A percentile compares a stretch with the other conserved stretches of the same genome.
Conservation (phyloP, 2,113 vertebrate genomes). For the Danionella cerebrum region DNA sequence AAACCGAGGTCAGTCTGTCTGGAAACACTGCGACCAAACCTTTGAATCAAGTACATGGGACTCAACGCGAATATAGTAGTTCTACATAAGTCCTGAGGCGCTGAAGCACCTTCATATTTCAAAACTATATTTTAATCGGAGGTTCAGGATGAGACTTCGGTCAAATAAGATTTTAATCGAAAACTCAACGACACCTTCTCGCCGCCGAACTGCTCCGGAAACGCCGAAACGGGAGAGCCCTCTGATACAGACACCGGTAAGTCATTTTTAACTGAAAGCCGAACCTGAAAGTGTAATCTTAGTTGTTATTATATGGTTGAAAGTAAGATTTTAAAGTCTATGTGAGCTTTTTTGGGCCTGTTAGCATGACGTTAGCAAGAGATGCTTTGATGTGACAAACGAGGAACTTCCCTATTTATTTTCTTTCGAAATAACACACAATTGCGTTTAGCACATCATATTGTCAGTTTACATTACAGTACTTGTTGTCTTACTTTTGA, state of each 20-base stretch:
- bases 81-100: not conserved
- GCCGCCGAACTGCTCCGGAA: not conserved
- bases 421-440: too few species aligned
- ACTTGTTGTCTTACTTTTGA: too few species aligned
- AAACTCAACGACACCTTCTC: slow-evolving; percentile 3
- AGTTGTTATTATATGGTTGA: not conserved
- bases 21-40: not conserved
- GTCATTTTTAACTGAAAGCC: not conserved
- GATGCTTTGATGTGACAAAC: not conserved
- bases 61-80: not conserved
- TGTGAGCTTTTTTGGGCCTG: not conserved
- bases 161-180: slow-evolving; percentile 22
- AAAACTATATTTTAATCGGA: not conserved
- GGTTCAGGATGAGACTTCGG: slow-evolving; percentile 32
- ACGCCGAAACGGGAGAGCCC: not conserved
- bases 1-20: slow-evolving; percentile 43
- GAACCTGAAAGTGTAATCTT: not conserved
- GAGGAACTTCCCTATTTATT: too few species aligned
- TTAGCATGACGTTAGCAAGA: slow-evolving; percentile 1
- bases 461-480: too few species aligned
- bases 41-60: not conserved
- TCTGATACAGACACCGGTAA: not conserved
- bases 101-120: not conserved
- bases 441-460: too few species aligned
- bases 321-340: not conserved